Evolutionary conservation across 2,888 invertebrate species (phyloP).

Genomic region (Notodonta dromedarius): DNA sequence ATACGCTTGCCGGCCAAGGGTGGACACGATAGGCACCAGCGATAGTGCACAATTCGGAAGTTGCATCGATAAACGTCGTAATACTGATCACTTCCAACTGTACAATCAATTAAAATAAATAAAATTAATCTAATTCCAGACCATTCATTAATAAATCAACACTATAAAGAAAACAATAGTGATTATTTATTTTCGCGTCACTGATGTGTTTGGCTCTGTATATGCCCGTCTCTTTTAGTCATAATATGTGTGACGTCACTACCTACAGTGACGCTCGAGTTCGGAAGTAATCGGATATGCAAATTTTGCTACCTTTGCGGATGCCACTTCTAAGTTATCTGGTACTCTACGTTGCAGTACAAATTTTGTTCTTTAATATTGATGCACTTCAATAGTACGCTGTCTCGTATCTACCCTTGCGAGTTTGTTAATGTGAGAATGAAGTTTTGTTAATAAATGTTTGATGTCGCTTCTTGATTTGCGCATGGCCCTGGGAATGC

Average conservation of each 20-base stretch:
- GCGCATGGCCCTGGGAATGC: constrained; percentile 32
- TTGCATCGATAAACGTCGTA: background rate
- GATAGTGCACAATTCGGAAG: background rate
- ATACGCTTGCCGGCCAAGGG: constrained; percentile 29
- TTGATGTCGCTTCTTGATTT: constrained; percentile 27
- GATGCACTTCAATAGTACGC: background rate
- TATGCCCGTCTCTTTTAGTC: no score
- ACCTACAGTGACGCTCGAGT: no score
- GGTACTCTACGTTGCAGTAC: background rate
- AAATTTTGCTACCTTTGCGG: background rate
- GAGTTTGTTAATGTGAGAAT: constrained; percentile 32
- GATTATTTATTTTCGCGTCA: no score
- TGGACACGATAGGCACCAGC: background rate
- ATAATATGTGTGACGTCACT: no score
- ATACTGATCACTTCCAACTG: background rate
- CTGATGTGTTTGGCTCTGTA: no score
- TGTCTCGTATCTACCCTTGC: constrained; percentile 25
- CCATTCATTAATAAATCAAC: no score
- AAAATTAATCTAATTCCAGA: no score
- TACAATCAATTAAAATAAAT: no score
- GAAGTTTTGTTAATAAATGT: constrained; percentile 37
- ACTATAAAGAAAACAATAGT: no score
- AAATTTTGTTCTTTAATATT: background rate
- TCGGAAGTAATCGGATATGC: no score
- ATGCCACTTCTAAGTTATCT: background rate